A percentile compares a stretch with the other conserved stretches of the same genome.
Conservation (phyloP, 2,888 invertebrate species). For the Hypselothyrea guttata region DNA sequence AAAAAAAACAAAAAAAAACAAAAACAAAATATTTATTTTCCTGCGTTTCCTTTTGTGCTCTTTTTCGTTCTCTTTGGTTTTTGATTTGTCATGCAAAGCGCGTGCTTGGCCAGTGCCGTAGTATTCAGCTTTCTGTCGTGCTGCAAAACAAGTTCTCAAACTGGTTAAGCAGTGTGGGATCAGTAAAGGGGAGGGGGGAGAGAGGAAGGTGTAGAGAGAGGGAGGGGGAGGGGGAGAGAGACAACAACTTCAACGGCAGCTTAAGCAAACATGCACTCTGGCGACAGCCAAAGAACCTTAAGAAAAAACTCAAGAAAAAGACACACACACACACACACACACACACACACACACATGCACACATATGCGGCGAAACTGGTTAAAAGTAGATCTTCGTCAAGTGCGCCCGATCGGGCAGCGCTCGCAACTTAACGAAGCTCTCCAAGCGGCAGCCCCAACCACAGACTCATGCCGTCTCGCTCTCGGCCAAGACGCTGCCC, state of each 20-base stretch:
- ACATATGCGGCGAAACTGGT: slow-evolving; percentile 70
- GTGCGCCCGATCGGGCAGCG: slow-evolving; percentile 29
- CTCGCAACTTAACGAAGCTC: slow-evolving; percentile 55
- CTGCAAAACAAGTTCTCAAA: slow-evolving; percentile 49
- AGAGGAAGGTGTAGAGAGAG: neutral
- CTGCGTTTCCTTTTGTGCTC: neutral
- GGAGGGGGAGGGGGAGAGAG: neutral
- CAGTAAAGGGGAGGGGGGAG: too few species aligned
- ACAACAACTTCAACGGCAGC: slow-evolving; percentile 62
- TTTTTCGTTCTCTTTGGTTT: neutral
- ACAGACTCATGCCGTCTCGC: slow-evolving; percentile 27
- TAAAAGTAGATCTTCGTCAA: slow-evolving; percentile 65
- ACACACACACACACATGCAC: slow-evolving; percentile 19
- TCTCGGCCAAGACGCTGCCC: slow-evolving; percentile 49
- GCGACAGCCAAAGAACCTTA: slow-evolving; percentile 57
- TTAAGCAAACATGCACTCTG: slow-evolving; percentile 68
- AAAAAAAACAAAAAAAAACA: too few species aligned
- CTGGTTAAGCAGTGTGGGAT: slow-evolving; percentile 26
- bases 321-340: slow-evolving; percentile 16
- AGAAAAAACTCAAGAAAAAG: slow-evolving; percentile 18
- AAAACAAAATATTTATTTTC: too few species aligned
- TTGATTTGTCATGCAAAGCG: slow-evolving; percentile 53
- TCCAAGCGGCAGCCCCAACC: slow-evolving; percentile 18
- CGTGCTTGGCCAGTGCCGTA: slow-evolving; percentile 37
- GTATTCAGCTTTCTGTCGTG: slow-evolving; percentile 43